These are phyloP conservation scores for Cryptosula pallasiana DNA, from an alignment of 2,888 invertebrate species.

Conservation along the genomic window DNA sequence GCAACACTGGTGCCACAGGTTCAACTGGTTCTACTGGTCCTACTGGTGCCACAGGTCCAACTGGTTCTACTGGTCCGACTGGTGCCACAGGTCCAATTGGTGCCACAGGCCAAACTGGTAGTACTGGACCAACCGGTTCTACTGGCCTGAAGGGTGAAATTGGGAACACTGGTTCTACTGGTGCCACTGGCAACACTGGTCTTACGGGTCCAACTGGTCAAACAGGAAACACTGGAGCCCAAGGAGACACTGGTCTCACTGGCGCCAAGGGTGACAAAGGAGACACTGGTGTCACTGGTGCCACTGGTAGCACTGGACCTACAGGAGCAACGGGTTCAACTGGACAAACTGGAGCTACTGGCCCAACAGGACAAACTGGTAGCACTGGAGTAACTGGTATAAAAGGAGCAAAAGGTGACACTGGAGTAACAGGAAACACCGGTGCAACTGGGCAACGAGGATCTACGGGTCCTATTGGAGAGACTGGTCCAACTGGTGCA, in stretches of 20 bases:
- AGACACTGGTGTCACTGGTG: conserved; percentile 14
- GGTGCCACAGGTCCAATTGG: not conserved
- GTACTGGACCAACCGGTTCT: not conserved
- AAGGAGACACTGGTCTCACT: conserved; percentile 6
- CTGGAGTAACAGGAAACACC: not conserved
- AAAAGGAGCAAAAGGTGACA: conserved; percentile 18
- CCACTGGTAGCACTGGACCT: conserved; percentile 6
- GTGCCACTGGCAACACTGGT: conserved; percentile 26
- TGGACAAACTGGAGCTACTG: conserved; percentile 23
- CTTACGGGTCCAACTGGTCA: conserved; percentile 28
- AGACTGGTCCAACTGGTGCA: conserved; percentile 22
- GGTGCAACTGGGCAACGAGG: conserved; percentile 21
- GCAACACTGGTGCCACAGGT: conserved; percentile 4
- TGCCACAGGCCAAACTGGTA: not conserved
- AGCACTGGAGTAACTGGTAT: conserved; percentile 26
- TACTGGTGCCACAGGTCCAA: not conserved
- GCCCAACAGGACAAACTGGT: conserved; percentile 23
- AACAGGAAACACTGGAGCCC: conserved; percentile 16
- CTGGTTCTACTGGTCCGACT: not conserved
- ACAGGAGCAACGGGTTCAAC: conserved; percentile 14
- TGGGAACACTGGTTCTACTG: not conserved
- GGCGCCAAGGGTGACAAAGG: conserved; percentile 21
- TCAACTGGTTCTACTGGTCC: not conserved
- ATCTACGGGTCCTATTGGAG: conserved; percentile 25
- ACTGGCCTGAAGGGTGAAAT: conserved; percentile 8